Evolutionary conservation across 1,140 invertebrate genomes (phyloP).

Genomic region (Dufourea novaeangliae): DNA sequence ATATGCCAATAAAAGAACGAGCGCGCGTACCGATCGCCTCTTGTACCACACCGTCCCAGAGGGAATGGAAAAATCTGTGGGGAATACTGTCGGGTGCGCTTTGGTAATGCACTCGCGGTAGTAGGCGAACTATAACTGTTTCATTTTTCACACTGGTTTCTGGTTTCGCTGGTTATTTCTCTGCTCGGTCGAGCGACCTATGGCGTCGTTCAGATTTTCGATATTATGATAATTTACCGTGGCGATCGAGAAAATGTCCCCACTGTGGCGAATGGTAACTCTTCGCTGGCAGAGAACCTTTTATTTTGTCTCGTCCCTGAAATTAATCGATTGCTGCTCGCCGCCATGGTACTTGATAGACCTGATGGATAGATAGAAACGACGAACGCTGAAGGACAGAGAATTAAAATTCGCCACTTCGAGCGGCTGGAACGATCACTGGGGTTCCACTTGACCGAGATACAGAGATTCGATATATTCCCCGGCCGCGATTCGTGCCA

Average conservation of each 20-base stretch:
- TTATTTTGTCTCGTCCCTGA: too few species aligned
- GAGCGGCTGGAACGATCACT: not conserved
- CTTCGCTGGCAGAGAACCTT: too few species aligned
- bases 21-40: too few species aligned
- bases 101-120: slow-evolving; percentile 11
- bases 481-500: not conserved
- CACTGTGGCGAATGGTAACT: not conserved
- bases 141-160: slow-evolving; percentile 7
- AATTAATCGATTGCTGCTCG: not conserved
- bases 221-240: not conserved
- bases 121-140: slow-evolving; percentile 6
- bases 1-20: slow-evolving; percentile 17
- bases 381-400: too few species aligned
- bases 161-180: not conserved
- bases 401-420: not conserved
- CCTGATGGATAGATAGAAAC: not conserved
- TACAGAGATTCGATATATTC: not conserved
- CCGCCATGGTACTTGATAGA: not conserved
- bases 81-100: not conserved
- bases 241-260: not conserved
- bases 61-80: slow-evolving; percentile 19
- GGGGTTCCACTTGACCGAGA: not conserved
- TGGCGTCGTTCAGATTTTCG: not conserved
- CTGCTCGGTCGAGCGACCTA: not conserved
- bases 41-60: too few species aligned